A percentile compares a stretch with the other conserved stretches of the same genome.
phyloP scores from a whole-genome alignment of 2,888 invertebrate species.

The Drosophila borborema region DNA sequence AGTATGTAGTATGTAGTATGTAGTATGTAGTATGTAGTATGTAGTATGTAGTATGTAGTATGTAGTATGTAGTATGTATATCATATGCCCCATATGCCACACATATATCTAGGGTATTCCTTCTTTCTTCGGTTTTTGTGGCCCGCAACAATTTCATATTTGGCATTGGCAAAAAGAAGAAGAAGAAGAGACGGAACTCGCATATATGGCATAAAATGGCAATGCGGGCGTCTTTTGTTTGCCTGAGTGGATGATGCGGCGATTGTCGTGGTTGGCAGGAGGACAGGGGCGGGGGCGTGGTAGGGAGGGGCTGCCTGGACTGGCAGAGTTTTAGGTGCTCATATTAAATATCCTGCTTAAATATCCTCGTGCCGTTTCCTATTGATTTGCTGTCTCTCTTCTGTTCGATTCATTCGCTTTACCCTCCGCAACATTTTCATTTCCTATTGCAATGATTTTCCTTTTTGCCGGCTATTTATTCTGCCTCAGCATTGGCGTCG shows the following conservation, averaged over 20 bases:
- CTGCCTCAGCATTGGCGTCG: slow-evolving; percentile 46
- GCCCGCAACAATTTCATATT: slow-evolving; percentile 19
- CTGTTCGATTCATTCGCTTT: slow-evolving; percentile 26
- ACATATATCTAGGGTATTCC: neutral
- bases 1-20: neutral
- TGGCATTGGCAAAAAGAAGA: slow-evolving; percentile 9
- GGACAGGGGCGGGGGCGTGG: too few relatives aligned
- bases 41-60: neutral
- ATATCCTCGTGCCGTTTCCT: slow-evolving; percentile 67
- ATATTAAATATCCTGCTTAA: slow-evolving; percentile 80
- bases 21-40: neutral
- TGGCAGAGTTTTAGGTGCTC: slow-evolving; percentile 38
- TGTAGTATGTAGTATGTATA: neutral
- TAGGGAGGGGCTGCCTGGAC: neutral
- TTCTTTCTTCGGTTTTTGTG: neutral
- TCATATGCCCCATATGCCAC: neutral
- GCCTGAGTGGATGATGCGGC: neutral
- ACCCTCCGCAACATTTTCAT: slow-evolving; percentile 72
- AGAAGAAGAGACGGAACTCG: neutral
- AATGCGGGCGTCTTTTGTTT: slow-evolving; percentile 7
- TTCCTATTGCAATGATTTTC: slow-evolving; percentile 81
- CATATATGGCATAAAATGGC: slow-evolving; percentile 22
- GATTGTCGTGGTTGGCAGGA: neutral
- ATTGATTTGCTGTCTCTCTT: slow-evolving; percentile 59
- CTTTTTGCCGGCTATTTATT: slow-evolving; percentile 65